These are phyloP conservation scores for Cynocephalus volans DNA, from an alignment of 2,113 vertebrate species.

Conservation along the genomic window DNA sequence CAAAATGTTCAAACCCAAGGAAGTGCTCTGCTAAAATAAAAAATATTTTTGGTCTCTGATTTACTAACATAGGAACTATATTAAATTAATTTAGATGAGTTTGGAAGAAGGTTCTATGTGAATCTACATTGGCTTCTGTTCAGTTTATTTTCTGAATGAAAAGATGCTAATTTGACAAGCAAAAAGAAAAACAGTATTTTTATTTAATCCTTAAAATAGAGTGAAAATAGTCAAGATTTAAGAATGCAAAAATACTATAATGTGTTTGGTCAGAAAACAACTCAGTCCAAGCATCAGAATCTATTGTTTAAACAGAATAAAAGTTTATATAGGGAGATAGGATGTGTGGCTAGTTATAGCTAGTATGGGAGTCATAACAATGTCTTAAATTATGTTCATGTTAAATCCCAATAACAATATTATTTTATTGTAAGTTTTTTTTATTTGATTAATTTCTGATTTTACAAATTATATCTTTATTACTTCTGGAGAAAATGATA, in stretches of 20 bases:
- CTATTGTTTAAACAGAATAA: conserved; percentile 32
- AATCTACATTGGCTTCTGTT: neutral
- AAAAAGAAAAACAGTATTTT: neutral
- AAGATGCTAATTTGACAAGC: conserved; percentile 16
- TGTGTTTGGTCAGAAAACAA: conserved; percentile 1
- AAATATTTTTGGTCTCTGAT: neutral
- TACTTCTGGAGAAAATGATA: conserved; percentile 64
- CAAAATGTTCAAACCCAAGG: neutral
- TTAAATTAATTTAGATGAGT: neutral
- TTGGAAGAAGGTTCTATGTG: neutral
- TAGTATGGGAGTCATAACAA: conserved; percentile 2
- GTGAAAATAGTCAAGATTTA: neutral
- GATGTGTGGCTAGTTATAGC: neutral
- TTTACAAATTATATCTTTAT: conserved; percentile 73
- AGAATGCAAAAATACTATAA: conserved; percentile 1
- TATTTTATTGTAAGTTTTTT: conserved; percentile 39
- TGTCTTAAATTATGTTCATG: conserved; percentile 33
- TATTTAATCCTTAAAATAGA: conserved; percentile 54
- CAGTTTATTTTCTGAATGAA: conserved; percentile 31
- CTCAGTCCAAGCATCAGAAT: neutral
- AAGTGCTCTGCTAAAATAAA: neutral
- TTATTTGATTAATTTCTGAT: conserved; percentile 76
- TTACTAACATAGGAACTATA: neutral
- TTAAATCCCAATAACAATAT: conserved; percentile 65
- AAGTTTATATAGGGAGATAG: neutral